Evolutionary conservation across 2,888 invertebrate genomes (phyloP).

Genomic region (Melangyna quadrimaculata): DNA sequence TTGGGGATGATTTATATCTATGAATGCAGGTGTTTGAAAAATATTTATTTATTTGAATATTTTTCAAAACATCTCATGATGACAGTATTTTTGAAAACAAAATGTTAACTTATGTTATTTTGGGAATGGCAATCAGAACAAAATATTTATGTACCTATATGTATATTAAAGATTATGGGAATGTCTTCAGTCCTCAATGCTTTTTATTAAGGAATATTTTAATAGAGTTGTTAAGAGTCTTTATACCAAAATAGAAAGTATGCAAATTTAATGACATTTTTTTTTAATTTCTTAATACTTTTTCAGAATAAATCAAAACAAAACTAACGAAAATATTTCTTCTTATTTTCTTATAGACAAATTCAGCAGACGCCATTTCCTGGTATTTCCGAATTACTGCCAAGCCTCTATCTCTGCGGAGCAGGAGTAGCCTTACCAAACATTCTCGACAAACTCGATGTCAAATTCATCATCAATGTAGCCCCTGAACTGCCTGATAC

Average conservation of each 20-base stretch:
- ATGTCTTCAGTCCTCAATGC: not conserved
- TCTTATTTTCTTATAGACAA: constrained; percentile 45
- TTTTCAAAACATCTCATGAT: not conserved
- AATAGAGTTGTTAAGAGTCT: not conserved
- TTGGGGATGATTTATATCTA: not conserved
- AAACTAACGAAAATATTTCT: not conserved
- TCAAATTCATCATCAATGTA: constrained; percentile 90
- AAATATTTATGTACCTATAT: too few species aligned
- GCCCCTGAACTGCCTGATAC: constrained; percentile 91
- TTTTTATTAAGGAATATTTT: not conserved
- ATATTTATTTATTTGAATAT: not conserved
- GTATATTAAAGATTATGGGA: not conserved
- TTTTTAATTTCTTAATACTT: not conserved
- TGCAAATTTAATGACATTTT: not conserved
- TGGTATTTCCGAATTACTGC: constrained; percentile 87
- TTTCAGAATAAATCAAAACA: not conserved
- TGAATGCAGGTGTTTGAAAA: constrained; percentile 20
- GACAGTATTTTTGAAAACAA: not conserved
- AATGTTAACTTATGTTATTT: not conserved
- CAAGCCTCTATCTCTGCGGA: constrained; percentile 89
- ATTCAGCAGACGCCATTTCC: constrained; percentile 78
- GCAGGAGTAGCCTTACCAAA: constrained; percentile 88
- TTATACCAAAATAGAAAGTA: not conserved
- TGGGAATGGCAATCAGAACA: constrained; percentile 7
- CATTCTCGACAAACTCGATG: constrained; percentile 85